phyloP scores from a whole-genome alignment of 2,113 vertebrate species.

The Strix aluco region DNA sequence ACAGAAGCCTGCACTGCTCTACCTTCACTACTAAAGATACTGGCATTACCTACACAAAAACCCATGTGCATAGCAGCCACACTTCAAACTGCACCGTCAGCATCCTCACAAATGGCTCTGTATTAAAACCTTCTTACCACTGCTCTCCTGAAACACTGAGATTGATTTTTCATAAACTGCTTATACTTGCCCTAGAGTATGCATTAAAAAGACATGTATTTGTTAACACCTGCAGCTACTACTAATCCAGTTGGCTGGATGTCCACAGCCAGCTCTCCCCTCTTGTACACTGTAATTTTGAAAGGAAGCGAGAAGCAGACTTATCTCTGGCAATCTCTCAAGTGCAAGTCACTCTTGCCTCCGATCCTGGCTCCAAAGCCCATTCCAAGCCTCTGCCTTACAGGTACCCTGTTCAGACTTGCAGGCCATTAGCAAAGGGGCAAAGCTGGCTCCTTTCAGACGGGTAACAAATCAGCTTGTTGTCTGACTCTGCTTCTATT shows the following conservation, averaged over 20 bases:
- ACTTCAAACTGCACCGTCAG: not conserved
- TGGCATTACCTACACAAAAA: not conserved
- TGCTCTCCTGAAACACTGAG: not conserved
- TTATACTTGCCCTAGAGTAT: not conserved
- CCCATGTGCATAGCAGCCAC: not conserved
- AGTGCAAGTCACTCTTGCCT: not conserved
- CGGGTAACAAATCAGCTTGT: not conserved
- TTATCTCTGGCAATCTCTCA: constrained; percentile 68
- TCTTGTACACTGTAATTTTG: not conserved
- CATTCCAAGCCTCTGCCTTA: constrained; percentile 38
- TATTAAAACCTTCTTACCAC: not conserved
- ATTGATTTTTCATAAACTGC: not conserved
- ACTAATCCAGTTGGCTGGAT: not conserved
- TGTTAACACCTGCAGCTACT: constrained; percentile 35
- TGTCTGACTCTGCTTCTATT: constrained; percentile 47
- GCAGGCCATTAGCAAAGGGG: constrained; percentile 36
- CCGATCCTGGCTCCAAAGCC: constrained; percentile 9
- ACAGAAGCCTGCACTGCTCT: not conserved
- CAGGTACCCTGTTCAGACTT: constrained; percentile 70
- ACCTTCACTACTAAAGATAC: not conserved
- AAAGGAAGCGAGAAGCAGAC: constrained; percentile 31
- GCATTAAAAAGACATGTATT: not conserved
- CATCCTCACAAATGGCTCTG: not conserved
- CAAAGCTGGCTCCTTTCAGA: constrained; percentile 29
- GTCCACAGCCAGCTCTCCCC: not conserved